Evolutionary conservation across 2,797 vertebrate genomes (phyloP), one percentile per base, ranked within the genome.

Genomic region (Balearica regulorum): DNA sequence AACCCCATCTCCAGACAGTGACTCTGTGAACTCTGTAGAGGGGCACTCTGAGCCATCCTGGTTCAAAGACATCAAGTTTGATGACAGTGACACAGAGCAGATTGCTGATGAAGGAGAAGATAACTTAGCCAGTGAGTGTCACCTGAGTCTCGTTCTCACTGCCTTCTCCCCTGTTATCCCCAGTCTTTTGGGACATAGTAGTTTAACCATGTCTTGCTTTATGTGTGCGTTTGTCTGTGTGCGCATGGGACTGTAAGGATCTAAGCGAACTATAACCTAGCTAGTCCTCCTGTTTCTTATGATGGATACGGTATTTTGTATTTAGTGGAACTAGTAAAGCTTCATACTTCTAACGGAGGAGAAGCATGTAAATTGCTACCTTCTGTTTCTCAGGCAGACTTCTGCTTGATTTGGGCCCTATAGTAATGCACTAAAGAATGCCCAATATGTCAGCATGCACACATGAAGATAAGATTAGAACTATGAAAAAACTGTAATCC

Each of bases 1-100:
- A 97, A 99, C 99, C 1, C 99, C 99, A 12, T 99, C 99, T 96
- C 99, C 99, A 43, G 99, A 99, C 97, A 99, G 99, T 7, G 99
- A 99, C 95, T 99, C 99, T 1, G 98, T 99, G 86, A 99, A 99
- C 96, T 99, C 99, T 7, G 97, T 99, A 75, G 99, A 99, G 96
- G 99, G 99, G 39, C 99, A 99, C 70, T 99, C 99, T 0, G 99
- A 99, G 94, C 99, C 99, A 5, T 99, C 99, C 10, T 99, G 99
- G 99, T 99, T 99, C 97, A 99, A 99, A 97, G 99, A 99, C 98
- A 99, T 99, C 91, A 99, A 99, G 97, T 99, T 99, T 97, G 99
- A 99, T 83, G 99, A 99, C 97, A 99, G 99, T 41, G 99, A 99
- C 98, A 99, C 99, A 1, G 99, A 99, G 85, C 99, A 99, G 97